Evolutionary conservation across 2,797 vertebrate species (phyloP).

Genomic region (Aotus griseimembra): DNA sequence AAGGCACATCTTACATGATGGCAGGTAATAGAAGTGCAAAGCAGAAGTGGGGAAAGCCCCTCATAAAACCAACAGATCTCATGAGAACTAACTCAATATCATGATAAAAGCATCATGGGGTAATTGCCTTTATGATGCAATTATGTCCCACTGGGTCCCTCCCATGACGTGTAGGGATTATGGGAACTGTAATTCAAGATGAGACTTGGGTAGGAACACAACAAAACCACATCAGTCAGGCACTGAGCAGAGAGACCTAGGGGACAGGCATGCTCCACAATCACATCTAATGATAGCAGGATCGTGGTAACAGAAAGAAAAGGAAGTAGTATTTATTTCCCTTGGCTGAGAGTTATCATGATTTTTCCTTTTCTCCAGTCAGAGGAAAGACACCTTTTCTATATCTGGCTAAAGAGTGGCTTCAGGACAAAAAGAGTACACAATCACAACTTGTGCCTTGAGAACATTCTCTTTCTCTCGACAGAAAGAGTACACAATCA

Average conservation of each 20-base stretch:
- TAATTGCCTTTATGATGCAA: not conserved
- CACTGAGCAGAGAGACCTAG: not conserved
- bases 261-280: not conserved
- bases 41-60: not conserved
- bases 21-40: not conserved
- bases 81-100: not conserved
- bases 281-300: not conserved
- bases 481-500: not conserved
- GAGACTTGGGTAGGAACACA: not conserved
- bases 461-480: not conserved
- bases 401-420: not conserved
- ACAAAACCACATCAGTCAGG: not conserved
- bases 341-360: not conserved
- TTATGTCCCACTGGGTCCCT: not conserved
- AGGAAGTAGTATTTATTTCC: not conserved
- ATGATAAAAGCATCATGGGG: not conserved
- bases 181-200: not conserved
- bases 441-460: not conserved
- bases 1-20: not conserved
- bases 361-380: not conserved
- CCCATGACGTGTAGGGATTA: fast-evolving
- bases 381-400: not conserved
- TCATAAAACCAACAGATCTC: not conserved
- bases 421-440: not conserved
- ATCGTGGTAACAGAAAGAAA: not conserved